A percentile compares a stretch with the other conserved stretches of the same genome.
Evolutionary conservation across 2,113 vertebrate species (phyloP).

Genomic region (Gasterosteus aculeatus): DNA sequence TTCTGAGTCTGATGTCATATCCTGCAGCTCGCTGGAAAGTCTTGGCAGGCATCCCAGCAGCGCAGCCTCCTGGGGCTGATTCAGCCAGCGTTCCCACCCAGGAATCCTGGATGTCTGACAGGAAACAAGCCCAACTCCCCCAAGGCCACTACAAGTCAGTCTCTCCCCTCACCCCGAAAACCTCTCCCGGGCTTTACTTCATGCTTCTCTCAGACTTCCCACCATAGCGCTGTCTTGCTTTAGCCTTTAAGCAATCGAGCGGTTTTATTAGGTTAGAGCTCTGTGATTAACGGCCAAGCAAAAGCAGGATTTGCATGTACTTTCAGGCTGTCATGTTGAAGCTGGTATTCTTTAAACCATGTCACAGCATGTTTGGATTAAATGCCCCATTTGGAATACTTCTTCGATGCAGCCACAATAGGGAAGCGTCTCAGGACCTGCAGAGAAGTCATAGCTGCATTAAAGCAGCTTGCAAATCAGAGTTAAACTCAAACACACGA

Average conservation of each 20-base stretch:
- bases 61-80: conserved; percentile 76
- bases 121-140: conserved; percentile 77
- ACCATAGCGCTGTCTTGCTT: conserved; percentile 39
- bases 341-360: conserved; percentile 68
- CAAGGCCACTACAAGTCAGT: conserved; percentile 72
- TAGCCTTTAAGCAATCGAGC: conserved; percentile 49
- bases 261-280: conserved; percentile 60
- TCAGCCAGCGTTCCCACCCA: conserved; percentile 81
- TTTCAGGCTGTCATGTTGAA: conserved; percentile 69
- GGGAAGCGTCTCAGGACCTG: conserved; percentile 52
- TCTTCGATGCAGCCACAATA: conserved; percentile 41
- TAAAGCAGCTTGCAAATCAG: conserved; percentile 7
- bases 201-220: conserved; percentile 62
- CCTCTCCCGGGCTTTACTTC: conserved; percentile 53
- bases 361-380: conserved; percentile 76
- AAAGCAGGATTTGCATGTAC: conserved; percentile 51
- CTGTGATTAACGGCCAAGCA: conserved; percentile 53
- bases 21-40: conserved; percentile 65
- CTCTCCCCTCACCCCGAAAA: conserved; percentile 63
- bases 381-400: conserved; percentile 43
- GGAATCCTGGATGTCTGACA: conserved; percentile 82
- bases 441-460: conserved; percentile 17
- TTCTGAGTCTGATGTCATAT: conserved; percentile 76
- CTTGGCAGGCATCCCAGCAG: conserved; percentile 74
- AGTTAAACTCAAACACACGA: conserved; percentile 6